Base-by-base conservation (phyloP, 2,888 invertebrate species). In the Rhagonycha lutea region DNA sequence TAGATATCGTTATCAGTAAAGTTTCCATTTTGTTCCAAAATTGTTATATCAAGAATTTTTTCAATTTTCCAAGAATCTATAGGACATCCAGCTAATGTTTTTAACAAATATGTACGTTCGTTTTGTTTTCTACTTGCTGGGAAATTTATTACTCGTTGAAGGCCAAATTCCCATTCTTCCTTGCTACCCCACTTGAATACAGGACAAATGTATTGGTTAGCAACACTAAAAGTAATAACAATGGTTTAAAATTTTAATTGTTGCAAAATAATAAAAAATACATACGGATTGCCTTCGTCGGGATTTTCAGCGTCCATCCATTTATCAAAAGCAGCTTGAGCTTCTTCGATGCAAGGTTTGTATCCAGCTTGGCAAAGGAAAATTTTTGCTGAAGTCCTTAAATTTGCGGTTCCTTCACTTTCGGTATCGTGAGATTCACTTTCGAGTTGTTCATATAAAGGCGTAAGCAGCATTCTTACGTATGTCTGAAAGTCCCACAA, bases 131-230 rank as follows among this genome's bases (percentile, higher is more conserved):
- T 89, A 0, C 91, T 90, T 1, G 91, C 87, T 0, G 95, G 94
- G 87, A 95, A 95, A 83, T 94, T 91, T 69, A 94, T 92, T 0
- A 95, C 92, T 10, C 95, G 89, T 79, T 95, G 91, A 0, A 96
- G 89, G 47, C 95, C 95, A 81, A 95, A 95, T 79, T 95, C 92
- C 95, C 95, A 96, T 86, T 95, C 95, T 65, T 94, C 92, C 81
- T 90, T 89, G 0, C 93, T 92, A 0, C 95, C 95, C 93, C 94
- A 95, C 87, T 93, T 93, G 86, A 95, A 95, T 0, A 95, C 94
- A 0, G 95, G 94, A 78, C 95, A 95, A 78, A 95, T 91, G 86
- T 91, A 94, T 83, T 92, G 92, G 86, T 93, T 94, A 14, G 93
- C 90, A 69, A 95, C 92, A 7, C 95, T 95, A 85, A 8, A 84